Evolutionary conservation across 2,797 vertebrate genomes (phyloP), one percentile per base, ranked within the genome.

Genomic region (Ctenochaetus hawaiiensis): DNA sequence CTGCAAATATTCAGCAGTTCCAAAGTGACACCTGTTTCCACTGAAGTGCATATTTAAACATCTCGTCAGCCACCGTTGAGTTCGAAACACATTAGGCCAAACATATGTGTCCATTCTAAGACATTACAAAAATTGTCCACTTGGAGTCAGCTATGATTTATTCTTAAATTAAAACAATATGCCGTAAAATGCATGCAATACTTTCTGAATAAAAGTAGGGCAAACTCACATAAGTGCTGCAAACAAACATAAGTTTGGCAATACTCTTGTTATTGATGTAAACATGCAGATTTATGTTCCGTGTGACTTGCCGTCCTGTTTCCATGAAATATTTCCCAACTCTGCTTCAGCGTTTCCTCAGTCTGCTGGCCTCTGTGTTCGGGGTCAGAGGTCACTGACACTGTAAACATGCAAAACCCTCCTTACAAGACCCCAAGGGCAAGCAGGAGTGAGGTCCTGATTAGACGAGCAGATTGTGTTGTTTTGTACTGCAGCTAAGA

Each of bases 361-460:
- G 76, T 59, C 61, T 48, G 62, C 70, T 72, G 76, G 67, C 57
- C 72, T 62, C 72, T 61, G 65, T 72, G 70, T 72, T 78, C n/a
- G 17, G 72, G 83, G 77, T 87, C 86, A 81, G 72, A 87, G 72
- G 85, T 82, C 81, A 62, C 63, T 17, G 69, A 83, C 85, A 82
- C 71, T 59, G 60, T 77, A 84, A 88, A 82, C 75, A 86, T 74
- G 72, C 61, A 69, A 62, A 86, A 79, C 74, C 72, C 62, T 67
- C 49, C 41, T 58, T 61, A 61, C 58, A 41, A 74, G 53, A 79
- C 26, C 74, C 34, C 47, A 3, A 60, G 67, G 57, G 63, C 76
- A 67, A 81, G 72, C 61, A 30, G 66, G 63, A 75, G 54, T 8
- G 62, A 69, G 80, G 71, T 56, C 59, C 62, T 64, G 80, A 82